phyloP scores from a whole-genome alignment of 2,888 invertebrate species.

The Coleophora deauratella region DNA sequence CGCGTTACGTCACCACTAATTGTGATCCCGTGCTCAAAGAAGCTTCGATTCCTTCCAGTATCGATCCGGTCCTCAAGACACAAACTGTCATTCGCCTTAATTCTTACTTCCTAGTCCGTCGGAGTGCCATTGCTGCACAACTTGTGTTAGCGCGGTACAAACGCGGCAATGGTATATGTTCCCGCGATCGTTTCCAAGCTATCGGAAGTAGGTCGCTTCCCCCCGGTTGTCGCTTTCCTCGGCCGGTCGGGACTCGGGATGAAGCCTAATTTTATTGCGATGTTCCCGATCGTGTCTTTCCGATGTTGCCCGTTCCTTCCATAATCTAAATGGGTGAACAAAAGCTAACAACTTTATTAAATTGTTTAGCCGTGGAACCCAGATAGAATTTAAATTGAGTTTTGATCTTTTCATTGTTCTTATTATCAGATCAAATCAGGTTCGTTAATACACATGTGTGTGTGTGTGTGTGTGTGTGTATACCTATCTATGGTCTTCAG shows the following conservation, averaged over 20 bases:
- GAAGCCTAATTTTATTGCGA: slow-evolving; percentile 66
- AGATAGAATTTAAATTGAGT: no score
- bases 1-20: slow-evolving; percentile 54
- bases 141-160: slow-evolving; percentile 29
- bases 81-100: slow-evolving; percentile 25
- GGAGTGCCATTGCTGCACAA: slow-evolving; percentile 40
- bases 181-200: slow-evolving; percentile 20
- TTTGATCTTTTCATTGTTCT: no score
- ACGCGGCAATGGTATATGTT: slow-evolving; percentile 30
- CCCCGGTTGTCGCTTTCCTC: slow-evolving; percentile 53
- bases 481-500: no score
- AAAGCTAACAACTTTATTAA: no score
- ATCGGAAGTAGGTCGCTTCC: slow-evolving; percentile 53
- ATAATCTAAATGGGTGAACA: slow-evolving; percentile 14
- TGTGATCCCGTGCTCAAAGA: slow-evolving; percentile 39
- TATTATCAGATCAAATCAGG: no score
- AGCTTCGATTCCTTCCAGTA: slow-evolving; percentile 18
- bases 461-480: no score
- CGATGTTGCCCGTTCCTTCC: slow-evolving; percentile 30
- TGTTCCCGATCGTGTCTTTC: slow-evolving; percentile 51
- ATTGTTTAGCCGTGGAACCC: no score
- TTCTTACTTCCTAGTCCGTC: slow-evolving; percentile 40
- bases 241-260: slow-evolving; percentile 45
- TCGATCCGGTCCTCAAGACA: slow-evolving; percentile 30
- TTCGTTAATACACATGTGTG: no score